Evolutionary conservation across 2,888 invertebrate genomes (phyloP).

Genomic region (Hecatera dysodea): DNA sequence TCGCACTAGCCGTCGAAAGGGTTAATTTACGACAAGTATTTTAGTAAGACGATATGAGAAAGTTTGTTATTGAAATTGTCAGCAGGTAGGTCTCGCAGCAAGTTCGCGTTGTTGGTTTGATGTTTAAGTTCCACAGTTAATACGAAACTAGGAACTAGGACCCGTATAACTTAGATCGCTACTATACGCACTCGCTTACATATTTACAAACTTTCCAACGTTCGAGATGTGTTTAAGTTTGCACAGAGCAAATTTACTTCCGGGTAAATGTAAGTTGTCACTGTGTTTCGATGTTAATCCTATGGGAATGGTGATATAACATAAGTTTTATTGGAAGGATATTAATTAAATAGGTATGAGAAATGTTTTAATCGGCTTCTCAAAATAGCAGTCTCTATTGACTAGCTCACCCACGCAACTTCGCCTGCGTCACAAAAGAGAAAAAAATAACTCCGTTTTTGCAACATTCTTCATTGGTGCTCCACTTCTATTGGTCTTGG

Average conservation of each 20-base stretch:
- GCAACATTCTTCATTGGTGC: no score
- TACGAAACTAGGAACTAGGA: slow-evolving; percentile 69
- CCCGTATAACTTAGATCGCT: slow-evolving; percentile 72
- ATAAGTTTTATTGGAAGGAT: neutral
- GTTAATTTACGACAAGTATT: slow-evolving; percentile 63
- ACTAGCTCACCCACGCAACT: no score
- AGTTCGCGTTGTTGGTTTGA: slow-evolving; percentile 73
- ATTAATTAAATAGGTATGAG: no score
- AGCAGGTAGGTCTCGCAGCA: slow-evolving; percentile 70
- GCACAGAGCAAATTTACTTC: slow-evolving; percentile 52
- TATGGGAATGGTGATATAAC: neutral
- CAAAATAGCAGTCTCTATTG: no score
- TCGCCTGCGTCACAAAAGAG: no score
- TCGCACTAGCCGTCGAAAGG: slow-evolving; percentile 44
- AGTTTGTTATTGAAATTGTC: slow-evolving; percentile 79
- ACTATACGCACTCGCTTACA: slow-evolving; percentile 68
- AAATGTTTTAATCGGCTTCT: no score
- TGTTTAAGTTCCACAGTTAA: slow-evolving; percentile 77
- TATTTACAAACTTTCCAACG: slow-evolving; percentile 66
- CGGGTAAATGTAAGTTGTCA: slow-evolving; percentile 29
- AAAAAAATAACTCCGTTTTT: no score
- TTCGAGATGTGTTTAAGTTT: slow-evolving; percentile 62
- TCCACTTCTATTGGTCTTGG: no score
- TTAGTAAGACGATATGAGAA: slow-evolving; percentile 67
- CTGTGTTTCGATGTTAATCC: slow-evolving; percentile 13